Base-by-base conservation (phyloP, 2,888 invertebrate species). In the Beris morrisii region DNA sequence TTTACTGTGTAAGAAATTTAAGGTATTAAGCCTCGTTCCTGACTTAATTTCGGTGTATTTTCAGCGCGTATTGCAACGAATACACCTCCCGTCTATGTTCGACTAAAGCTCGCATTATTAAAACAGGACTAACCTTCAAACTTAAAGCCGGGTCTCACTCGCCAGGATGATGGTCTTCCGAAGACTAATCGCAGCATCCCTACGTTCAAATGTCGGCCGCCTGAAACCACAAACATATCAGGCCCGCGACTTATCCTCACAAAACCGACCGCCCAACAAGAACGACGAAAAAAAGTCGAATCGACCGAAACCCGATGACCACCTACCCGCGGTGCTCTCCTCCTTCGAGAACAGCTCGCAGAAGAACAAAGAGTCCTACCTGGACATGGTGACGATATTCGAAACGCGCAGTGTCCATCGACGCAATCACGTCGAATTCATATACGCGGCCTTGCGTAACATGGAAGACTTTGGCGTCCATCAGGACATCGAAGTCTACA, bases 401-500 rank as follows among this genome's bases (percentile, higher is more conserved):
- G 83, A 87, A 73, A 84, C 83, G 32, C 84, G 86, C 50, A 88
- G 89, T 72, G 84, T 84, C 0, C 86, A 89, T 73, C 84, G 92
- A 69, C 84, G 92, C 67, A 95, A 95, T 52, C 94, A 96, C 78
- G 93, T 95, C 0, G 95, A 97, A 75, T 99, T 99, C 80, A 94
- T 99, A 73, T 90, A 93, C 76, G 87, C 92, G 0, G 96, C 97
- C 0, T 79, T 98, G 69, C 88, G 87, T 65, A 86, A 91, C 75
- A 93, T 99, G 93, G 87, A 92, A 71, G 90, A 90, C 66, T 97
- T 92, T 80, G 92, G 92, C 0, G 94, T 97, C 0, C 87, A 94
- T 64, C 89, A 90, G 76, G 97, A 95, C 77, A 75, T 94, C 15
- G 90, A 92, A 74, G 88, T 88, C 0, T 97, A 97, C 77, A 97